Evolutionary conservation across 2,797 vertebrate genomes (phyloP).

Genomic region (Otus scops): DNA sequence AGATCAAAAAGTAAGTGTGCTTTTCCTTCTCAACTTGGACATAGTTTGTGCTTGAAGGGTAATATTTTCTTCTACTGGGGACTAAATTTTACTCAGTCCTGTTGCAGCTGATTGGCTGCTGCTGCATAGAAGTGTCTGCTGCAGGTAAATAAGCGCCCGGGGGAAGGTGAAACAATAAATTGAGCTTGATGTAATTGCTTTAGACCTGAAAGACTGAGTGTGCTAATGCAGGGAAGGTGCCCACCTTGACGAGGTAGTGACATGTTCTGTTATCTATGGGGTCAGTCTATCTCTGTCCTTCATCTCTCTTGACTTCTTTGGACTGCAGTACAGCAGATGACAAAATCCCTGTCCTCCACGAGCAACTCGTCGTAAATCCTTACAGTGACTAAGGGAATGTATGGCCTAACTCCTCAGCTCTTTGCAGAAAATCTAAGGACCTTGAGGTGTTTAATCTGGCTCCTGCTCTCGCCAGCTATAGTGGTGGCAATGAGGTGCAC

Average conservation of each 20-base stretch:
- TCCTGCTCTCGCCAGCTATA: not conserved
- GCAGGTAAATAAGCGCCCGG: not conserved
- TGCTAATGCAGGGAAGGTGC: not conserved
- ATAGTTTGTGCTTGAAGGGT: not conserved
- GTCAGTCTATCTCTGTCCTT: not conserved
- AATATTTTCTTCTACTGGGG: not conserved
- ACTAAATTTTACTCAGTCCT: not conserved
- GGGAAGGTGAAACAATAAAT: constrained; percentile 23
- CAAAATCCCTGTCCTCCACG: not conserved
- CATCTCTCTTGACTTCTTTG: not conserved
- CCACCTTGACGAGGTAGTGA: not conserved
- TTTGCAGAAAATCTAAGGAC: too few species aligned
- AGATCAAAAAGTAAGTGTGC: constrained; percentile 94
- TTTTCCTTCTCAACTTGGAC: not conserved
- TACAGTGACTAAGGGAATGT: not conserved
- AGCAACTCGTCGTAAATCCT: not conserved
- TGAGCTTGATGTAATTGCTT: not conserved
- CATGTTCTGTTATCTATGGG: not conserved
- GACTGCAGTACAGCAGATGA: not conserved
- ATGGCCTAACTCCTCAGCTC: not conserved
- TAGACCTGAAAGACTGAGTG: not conserved
- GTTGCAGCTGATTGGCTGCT: not conserved
- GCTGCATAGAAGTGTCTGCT: not conserved
- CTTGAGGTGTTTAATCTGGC: not conserved
- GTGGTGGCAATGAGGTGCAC: not conserved